Base-by-base conservation (phyloP, 92 coral and sea anemone species). In the Pocillopora meandrina region DNA sequence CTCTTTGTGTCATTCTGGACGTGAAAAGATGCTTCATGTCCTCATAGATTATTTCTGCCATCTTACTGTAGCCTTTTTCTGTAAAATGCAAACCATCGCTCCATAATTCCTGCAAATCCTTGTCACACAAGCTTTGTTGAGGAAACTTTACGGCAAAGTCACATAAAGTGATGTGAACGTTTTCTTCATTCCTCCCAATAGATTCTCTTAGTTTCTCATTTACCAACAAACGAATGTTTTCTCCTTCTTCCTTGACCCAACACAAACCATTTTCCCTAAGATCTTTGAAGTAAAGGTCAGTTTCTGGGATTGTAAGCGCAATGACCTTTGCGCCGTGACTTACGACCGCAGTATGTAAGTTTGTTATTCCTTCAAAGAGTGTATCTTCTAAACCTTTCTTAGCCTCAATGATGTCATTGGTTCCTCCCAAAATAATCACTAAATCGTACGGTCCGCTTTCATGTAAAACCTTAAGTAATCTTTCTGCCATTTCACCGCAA, bases 1-100 rank as follows among this genome's bases (percentile, higher is more conserved):
- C 7, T 12, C 0, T 73, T 73, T 10, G 5, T 9, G 73, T 19
- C 20, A 19, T 71, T 77, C 34, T 36, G 10, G 60, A 34, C 20
- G 20, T 56, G n/a, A 83, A 23, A 73, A 85, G 72, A 34, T 86
- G 90, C 65, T 86, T 87, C 69, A 91, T 77, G 49, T 88, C 77
- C 56, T 91, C 89, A 79, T 91, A 93, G 61, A 93, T 84, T 42
- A 93, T 87, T 72, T 91, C 90, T 57, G 87, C 97, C 97, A 93
- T 91, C 87, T 82, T 86, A 19, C 84, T 85, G 84, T 93, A 93
- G 71, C 97, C 97, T n/a, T 90, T 90, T 59, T 87, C 91, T 12
- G 97, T 93, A 21, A 86, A 91, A 78, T 93, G 95, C 77, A 93
- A 65, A 1, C 95, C 97, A 36, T 93, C 97, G 58, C 90, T 93